Percentiles rank a stretch among this genome's conserved stretches.
phyloP scores from a whole-genome alignment of 2,888 invertebrate species.

The Cryptus viduatorius region DNA sequence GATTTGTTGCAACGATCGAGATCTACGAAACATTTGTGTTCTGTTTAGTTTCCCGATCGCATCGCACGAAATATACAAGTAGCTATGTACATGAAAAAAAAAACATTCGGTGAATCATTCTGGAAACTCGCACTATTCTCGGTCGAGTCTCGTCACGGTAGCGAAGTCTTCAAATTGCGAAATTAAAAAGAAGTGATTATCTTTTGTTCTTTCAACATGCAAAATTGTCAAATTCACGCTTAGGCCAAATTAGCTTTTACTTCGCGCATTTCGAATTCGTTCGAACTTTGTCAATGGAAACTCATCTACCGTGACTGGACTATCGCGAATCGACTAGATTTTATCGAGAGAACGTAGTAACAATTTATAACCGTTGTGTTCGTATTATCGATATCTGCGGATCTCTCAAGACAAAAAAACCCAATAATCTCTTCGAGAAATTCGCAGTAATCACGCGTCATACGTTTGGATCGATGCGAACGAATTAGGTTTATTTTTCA shows the following conservation, averaged over 20 bases:
- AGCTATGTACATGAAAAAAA: constrained; percentile 44
- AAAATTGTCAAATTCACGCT: neutral
- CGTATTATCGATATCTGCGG: constrained; percentile 6
- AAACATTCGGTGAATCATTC: constrained; percentile 49
- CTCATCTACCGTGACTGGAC: constrained; percentile 41
- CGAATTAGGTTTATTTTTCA: constrained; percentile 20
- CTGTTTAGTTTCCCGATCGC: constrained; percentile 8
- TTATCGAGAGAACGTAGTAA: constrained; percentile 47
- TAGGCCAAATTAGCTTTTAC: constrained; percentile 14
- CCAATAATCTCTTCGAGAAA: neutral
- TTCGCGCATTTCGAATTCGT: neutral
- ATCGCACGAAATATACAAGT: constrained; percentile 44
- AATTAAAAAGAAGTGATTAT: neutral
- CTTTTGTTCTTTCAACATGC: neutral
- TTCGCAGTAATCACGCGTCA: constrained; percentile 5
- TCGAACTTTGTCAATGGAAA: neutral
- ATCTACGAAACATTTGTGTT: neutral
- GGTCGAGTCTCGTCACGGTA: constrained; percentile 38
- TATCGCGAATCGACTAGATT: constrained; percentile 65
- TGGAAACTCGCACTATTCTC: constrained; percentile 43
- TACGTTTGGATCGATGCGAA: constrained; percentile 38
- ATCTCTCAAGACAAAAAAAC: neutral
- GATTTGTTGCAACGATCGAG: constrained; percentile 28
- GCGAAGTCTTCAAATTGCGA: neutral
- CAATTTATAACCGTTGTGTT: neutral